These are phyloP conservation scores for Xyrichtys novacula DNA, from an alignment of 2,797 vertebrate species.

Conservation along the genomic window DNA sequence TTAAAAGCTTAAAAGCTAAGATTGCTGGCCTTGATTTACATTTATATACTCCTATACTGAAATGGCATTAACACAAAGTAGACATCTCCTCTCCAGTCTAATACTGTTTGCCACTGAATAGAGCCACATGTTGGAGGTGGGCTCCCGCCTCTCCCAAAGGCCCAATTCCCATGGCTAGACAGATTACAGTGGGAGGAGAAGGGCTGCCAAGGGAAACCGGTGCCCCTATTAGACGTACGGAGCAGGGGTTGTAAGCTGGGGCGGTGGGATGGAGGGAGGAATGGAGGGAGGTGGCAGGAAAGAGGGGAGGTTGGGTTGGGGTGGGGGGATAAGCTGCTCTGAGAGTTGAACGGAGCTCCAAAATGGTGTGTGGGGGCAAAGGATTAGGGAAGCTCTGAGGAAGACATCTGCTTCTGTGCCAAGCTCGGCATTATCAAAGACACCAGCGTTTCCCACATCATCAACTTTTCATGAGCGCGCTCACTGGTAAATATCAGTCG, in stretches of 20 bases:
- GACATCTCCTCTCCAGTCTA: conserved; percentile 44
- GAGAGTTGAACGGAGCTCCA: conserved; percentile 82
- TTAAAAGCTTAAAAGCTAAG: conserved; percentile 16
- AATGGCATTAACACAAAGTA: conserved; percentile 62
- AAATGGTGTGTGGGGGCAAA: conserved; percentile 83
- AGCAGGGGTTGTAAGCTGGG: conserved; percentile 72
- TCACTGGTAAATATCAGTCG: conserved; percentile 85
- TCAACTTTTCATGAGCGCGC: conserved; percentile 88
- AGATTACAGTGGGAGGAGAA: conserved; percentile 85
- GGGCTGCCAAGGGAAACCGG: conserved; percentile 75
- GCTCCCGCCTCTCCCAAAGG: conserved; percentile 63
- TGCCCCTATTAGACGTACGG: conserved; percentile 78
- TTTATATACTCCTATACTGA: conserved; percentile 21
- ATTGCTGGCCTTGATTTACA: conserved; percentile 34
- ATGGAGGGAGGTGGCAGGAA: conserved; percentile 73
- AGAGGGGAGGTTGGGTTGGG: conserved; percentile 57
- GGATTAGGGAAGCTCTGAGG: conserved; percentile 86
- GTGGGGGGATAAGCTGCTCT: conserved; percentile 82
- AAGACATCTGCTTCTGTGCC: conserved; percentile 88
- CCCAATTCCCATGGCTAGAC: conserved; percentile 74
- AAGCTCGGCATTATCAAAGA: conserved; percentile 86
- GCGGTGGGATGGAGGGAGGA: conserved; percentile 64
- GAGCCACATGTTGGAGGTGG: conserved; percentile 79
- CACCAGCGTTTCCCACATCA: conserved; percentile 86
- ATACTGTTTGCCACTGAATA: conserved; percentile 32